A percentile compares a stretch with the other conserved stretches of the same genome.
These are phyloP conservation scores for Drosophila kambysellisi DNA, from an alignment of 2,888 invertebrate genomes.

Conservation along the genomic window DNA sequence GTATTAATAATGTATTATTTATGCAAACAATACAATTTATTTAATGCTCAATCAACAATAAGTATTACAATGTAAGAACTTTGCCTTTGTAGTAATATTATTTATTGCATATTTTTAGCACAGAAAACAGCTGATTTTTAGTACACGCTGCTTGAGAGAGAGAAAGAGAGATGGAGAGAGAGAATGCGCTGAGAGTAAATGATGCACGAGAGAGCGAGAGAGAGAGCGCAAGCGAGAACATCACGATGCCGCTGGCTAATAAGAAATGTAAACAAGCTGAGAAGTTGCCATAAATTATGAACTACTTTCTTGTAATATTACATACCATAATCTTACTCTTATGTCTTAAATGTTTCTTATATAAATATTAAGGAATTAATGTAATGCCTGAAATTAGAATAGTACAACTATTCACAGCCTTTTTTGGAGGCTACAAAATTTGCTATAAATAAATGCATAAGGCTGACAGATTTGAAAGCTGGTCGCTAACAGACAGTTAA, in stretches of 20 bases:
- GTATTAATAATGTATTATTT: too few relatives aligned
- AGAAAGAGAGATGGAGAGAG: neutral
- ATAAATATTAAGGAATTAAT: neutral
- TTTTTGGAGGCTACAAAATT: slow-evolving; percentile 20
- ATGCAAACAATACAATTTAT: neutral
- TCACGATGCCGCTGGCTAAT: slow-evolving; percentile 32
- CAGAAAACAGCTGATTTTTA: slow-evolving; percentile 68
- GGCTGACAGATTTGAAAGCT: slow-evolving; percentile 25
- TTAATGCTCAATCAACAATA: neutral
- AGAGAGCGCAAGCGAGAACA: slow-evolving; percentile 1
- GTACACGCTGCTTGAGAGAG: slow-evolving; percentile 56
- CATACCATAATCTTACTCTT: neutral
- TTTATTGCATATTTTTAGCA: slow-evolving; percentile 51
- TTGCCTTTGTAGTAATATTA: slow-evolving; percentile 1
- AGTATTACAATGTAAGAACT: slow-evolving; percentile 2
- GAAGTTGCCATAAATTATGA: slow-evolving; percentile 59
- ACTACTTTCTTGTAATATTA: neutral
- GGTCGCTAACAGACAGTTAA: slow-evolving; percentile 18
- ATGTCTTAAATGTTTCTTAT: neutral
- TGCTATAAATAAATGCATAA: slow-evolving; percentile 42
- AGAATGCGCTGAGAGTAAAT: slow-evolving; percentile 7
- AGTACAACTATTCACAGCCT: too few relatives aligned
- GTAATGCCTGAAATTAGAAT: rapidly evolving
- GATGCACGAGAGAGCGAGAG: neutral
- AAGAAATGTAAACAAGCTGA: slow-evolving; percentile 66